phyloP scores from a whole-genome alignment of 2,888 invertebrate genomes.

The Gasteruption jaculator region DNA sequence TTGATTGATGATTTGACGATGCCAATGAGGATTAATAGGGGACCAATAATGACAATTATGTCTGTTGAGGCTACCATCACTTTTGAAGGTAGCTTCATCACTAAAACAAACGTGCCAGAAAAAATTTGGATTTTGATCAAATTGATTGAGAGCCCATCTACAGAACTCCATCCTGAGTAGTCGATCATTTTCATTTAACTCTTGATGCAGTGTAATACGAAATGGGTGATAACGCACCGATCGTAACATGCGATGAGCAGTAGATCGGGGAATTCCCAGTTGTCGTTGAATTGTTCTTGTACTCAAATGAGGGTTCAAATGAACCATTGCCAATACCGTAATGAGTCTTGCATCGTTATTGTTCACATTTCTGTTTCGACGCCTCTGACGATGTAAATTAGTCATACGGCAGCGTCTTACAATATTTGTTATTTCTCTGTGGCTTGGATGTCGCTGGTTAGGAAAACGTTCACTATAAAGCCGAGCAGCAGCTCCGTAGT shows the following conservation, averaged over 20 bases:
- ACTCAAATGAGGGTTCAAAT: constrained; percentile 1
- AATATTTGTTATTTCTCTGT: no score
- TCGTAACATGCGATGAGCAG: constrained; percentile 2
- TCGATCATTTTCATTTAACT: constrained; percentile 3
- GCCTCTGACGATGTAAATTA: no score
- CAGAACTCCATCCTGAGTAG: constrained; percentile 14
- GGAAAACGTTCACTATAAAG: no score
- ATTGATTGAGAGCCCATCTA: constrained; percentile 12
- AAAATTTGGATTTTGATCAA: constrained; percentile 11
- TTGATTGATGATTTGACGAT: constrained; percentile 23
- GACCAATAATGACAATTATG: constrained; percentile 31
- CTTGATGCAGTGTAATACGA: constrained; percentile 12
- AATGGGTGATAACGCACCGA: constrained; percentile 12
- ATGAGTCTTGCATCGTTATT: neutral
- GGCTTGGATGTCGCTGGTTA: no score
- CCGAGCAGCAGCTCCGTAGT: no score
- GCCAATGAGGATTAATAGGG: constrained; percentile 26
- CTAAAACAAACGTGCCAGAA: constrained; percentile 22
- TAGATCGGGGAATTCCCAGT: constrained; percentile 3
- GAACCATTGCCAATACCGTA: constrained; percentile 1
- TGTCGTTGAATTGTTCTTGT: neutral
- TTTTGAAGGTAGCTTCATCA: constrained; percentile 27
- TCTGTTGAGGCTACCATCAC: constrained; percentile 26
- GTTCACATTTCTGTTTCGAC: no score
- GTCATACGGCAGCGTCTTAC: no score